phyloP scores from a whole-genome alignment of 2,113 vertebrate species.

The Cebus imitator region DNA sequence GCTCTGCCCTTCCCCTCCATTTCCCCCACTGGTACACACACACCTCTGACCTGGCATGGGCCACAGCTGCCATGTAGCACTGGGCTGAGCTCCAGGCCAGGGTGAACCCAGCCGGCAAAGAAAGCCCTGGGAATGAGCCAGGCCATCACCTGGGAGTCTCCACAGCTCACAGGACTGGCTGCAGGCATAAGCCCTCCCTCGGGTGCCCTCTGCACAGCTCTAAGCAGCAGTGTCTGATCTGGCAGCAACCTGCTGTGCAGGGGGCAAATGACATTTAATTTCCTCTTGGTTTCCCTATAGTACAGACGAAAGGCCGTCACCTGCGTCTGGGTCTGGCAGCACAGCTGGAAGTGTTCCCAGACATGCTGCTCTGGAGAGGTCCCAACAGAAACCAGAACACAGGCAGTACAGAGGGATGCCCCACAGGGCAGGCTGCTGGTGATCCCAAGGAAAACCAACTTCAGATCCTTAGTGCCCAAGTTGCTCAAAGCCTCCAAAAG shows the following conservation, averaged over 20 bases:
- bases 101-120: conserved; percentile 62
- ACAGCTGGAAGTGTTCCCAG: conserved; percentile 76
- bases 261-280: conserved; percentile 81
- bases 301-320: conserved; percentile 78
- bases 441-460: conserved; percentile 40
- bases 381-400: conserved; percentile 67
- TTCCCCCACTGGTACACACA: neutral
- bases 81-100: conserved; percentile 63
- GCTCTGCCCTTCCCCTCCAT: neutral
- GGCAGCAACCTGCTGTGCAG: conserved; percentile 72
- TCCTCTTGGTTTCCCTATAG: conserved; percentile 74
- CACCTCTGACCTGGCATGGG: conserved; percentile 45
- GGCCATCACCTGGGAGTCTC: conserved; percentile 69
- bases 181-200: conserved; percentile 46
- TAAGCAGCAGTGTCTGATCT: conserved; percentile 73
- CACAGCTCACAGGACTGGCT: conserved; percentile 67
- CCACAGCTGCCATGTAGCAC: conserved; percentile 66
- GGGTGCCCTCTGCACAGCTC: conserved; percentile 57
- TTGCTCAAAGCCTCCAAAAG: conserved; percentile 18
- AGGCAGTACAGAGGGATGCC: neutral
- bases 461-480: conserved; percentile 32
- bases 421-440: neutral
- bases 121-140: conserved; percentile 71
- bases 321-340: conserved; percentile 76
- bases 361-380: conserved; percentile 70